Conservation (phyloP, 2,888 invertebrate genomes). For the Ichneumon xanthorius region DNA sequence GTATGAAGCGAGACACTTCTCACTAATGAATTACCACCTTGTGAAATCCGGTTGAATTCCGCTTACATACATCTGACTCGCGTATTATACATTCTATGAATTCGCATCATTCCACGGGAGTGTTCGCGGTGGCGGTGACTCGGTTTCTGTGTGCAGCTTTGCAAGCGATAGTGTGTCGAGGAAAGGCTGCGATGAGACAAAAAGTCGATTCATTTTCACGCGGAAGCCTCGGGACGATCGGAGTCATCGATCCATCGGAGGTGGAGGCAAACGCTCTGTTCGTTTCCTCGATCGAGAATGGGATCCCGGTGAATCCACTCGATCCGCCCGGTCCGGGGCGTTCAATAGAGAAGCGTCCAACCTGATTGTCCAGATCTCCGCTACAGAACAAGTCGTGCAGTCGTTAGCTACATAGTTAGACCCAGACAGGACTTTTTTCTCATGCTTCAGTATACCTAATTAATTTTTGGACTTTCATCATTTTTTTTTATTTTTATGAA, state of each 20-base stretch:
- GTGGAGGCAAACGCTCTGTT: not conserved
- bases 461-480: not conserved
- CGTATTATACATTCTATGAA: constrained; percentile 12
- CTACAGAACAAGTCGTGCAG: not conserved
- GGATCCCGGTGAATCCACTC: constrained; percentile 12
- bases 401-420: not conserved
- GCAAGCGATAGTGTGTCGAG: not conserved
- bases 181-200: not conserved
- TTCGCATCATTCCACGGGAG: constrained; percentile 4
- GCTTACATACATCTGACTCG: constrained; percentile 12
- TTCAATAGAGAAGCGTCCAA: not conserved
- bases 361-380: not conserved
- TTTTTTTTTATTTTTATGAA: not conserved
- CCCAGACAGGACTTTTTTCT: not conserved
- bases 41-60: constrained; percentile 16
- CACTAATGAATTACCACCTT: constrained; percentile 11
- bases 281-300: constrained; percentile 66
- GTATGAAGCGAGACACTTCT: not conserved
- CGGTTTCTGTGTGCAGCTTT: not conserved
- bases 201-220: constrained; percentile 36
- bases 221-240: constrained; percentile 65
- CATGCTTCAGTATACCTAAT: not conserved
- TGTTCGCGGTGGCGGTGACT: constrained; percentile 7
- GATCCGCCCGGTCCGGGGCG: not conserved
- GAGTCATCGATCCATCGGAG: constrained; percentile 58